phyloP scores from a whole-genome alignment of 2,888 invertebrate genomes.

The Hymenopus coronatus region DNA sequence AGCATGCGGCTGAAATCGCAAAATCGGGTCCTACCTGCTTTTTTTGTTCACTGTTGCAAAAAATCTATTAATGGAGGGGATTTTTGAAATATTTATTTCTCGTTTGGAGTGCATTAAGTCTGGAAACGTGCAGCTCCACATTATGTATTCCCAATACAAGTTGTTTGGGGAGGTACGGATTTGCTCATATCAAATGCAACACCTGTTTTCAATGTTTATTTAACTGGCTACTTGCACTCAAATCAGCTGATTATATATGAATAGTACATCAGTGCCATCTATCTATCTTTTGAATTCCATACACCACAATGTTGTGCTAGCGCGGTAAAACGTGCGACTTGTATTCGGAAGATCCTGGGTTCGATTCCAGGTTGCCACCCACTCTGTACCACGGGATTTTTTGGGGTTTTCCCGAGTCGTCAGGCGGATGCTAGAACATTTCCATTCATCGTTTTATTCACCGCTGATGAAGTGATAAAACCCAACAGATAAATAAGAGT shows the following conservation, averaged over 20 bases:
- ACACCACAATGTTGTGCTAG: too few species aligned
- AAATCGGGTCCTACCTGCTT: background rate
- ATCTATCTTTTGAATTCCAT: too few species aligned
- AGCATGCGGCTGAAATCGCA: background rate
- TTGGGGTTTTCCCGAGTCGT: too few species aligned
- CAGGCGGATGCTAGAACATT: too few species aligned
- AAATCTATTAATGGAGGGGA: background rate
- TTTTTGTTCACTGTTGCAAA: background rate
- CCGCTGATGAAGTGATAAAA: too few species aligned
- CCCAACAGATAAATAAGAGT: too few species aligned
- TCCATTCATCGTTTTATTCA: too few species aligned
- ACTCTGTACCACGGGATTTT: too few species aligned
- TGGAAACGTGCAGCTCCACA: background rate
- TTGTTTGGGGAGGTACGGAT: background rate
- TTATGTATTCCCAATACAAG: background rate
- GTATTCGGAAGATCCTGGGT: too few species aligned
- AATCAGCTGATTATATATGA: background rate
- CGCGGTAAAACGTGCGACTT: too few species aligned
- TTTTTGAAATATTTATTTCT: background rate
- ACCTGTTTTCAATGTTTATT: background rate
- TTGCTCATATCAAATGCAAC: background rate
- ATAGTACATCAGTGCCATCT: background rate
- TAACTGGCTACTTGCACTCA: background rate
- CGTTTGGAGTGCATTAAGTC: background rate
- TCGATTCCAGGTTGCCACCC: too few species aligned